phyloP scores from a whole-genome alignment of 2,888 invertebrate species.

The Cecidostiba fungosa region DNA sequence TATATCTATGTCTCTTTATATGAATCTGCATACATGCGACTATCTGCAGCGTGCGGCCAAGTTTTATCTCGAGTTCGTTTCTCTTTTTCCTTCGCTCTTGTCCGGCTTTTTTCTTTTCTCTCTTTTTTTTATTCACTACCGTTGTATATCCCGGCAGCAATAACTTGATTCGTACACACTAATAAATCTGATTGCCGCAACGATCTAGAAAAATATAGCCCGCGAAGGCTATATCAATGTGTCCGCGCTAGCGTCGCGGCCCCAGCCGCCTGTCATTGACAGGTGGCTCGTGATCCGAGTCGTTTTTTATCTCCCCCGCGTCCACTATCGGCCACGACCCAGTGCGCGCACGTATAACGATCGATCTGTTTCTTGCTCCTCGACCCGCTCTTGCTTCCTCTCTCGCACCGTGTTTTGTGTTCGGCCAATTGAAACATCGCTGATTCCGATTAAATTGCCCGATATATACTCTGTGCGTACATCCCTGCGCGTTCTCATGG shows the following conservation, averaged over 20 bases:
- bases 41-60: constrained; percentile 36
- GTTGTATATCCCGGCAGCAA: constrained; percentile 49
- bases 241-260: neutral
- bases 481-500: constrained; percentile 43
- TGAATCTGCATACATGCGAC: constrained; percentile 33
- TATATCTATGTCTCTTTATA: constrained; percentile 17
- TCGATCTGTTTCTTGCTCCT: constrained; percentile 52
- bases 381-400: constrained; percentile 3
- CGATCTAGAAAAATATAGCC: constrained; percentile 61
- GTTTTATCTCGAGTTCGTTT: constrained; percentile 56
- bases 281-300: constrained; percentile 56
- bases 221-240: constrained; percentile 44
- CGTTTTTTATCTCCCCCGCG: constrained; percentile 41
- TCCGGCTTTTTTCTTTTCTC: constrained; percentile 8
- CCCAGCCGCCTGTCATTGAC: constrained; percentile 57
- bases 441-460: constrained; percentile 61
- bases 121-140: neutral
- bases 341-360: constrained; percentile 51
- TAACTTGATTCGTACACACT: constrained; percentile 56
- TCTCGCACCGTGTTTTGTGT: constrained; percentile 52
- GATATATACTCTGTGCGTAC: constrained; percentile 12
- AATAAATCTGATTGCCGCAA: constrained; percentile 61
- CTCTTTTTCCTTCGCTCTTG: neutral
- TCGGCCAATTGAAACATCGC: constrained; percentile 59
- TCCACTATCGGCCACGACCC: constrained; percentile 56